Conservation (phyloP, 2,797 vertebrate genomes). For the Astyanax mexicanus region DNA sequence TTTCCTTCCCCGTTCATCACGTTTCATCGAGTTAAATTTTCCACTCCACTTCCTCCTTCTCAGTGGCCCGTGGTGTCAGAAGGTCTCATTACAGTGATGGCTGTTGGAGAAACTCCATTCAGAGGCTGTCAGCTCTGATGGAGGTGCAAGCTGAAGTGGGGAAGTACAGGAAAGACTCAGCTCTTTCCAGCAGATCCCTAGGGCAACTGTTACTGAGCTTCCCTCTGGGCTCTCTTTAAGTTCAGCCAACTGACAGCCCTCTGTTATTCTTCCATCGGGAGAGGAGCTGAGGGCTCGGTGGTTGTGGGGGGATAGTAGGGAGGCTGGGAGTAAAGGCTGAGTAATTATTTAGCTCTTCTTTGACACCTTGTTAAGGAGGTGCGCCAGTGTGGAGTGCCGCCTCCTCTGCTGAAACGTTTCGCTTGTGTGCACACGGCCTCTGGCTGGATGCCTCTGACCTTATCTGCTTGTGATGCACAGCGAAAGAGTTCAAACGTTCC, state of each 20-base stretch:
- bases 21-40: conserved; percentile 23
- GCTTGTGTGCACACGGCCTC: conserved; percentile 14
- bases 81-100: conserved; percentile 40
- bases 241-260: conserved; percentile 32
- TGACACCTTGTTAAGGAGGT: conserved; percentile 63
- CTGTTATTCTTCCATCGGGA: conserved; percentile 49
- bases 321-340: conserved; percentile 47
- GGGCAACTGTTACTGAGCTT: conserved; percentile 43
- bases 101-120: conserved; percentile 51
- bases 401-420: conserved; percentile 34
- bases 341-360: conserved; percentile 57
- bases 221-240: conserved; percentile 48
- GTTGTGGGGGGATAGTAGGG: conserved; percentile 11
- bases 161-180: conserved; percentile 11
- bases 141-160: conserved; percentile 33
- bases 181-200: conserved; percentile 25
- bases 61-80: conserved; percentile 38
- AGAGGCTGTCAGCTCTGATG: conserved; percentile 54
- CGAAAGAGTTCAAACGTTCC: not conserved
- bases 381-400: conserved; percentile 45
- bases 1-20: conserved; percentile 7
- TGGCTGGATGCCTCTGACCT: conserved; percentile 12
- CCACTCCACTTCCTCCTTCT: conserved; percentile 28
- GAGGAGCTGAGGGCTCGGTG: conserved; percentile 16
- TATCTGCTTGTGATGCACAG: not conserved